Percentiles rank a stretch among this genome's conserved stretches.
These are phyloP conservation scores for Dinocampus coccinellae DNA, from an alignment of 2,888 invertebrate species.

Conservation along the genomic window DNA sequence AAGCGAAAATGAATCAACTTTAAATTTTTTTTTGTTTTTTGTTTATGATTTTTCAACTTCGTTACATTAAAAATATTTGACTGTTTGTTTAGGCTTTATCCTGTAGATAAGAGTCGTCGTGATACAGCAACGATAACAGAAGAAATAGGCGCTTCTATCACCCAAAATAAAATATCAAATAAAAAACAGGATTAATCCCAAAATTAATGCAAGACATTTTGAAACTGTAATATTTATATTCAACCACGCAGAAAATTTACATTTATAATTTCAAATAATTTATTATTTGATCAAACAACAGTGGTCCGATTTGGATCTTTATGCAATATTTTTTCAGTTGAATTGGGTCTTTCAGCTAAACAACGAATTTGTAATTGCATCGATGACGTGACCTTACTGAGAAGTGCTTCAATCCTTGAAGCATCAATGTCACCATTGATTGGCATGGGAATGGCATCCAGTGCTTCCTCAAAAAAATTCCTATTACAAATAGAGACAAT, in stretches of 20 bases:
- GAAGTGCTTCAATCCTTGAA: conserved; percentile 58
- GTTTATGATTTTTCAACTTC: conserved; percentile 18
- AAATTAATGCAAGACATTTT: not conserved
- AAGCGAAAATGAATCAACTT: conserved; percentile 64
- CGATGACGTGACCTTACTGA: conserved; percentile 59
- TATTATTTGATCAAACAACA: conserved; percentile 45
- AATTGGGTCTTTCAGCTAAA: conserved; percentile 49
- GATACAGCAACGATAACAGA: conserved; percentile 79
- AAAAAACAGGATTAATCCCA: conserved; percentile 41
- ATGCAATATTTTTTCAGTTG: conserved; percentile 23
- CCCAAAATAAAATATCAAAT: conserved; percentile 13
- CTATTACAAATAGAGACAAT: conserved; percentile 63
- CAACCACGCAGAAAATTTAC: conserved; percentile 10
- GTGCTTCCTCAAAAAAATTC: conserved; percentile 84
- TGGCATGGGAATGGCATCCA: conserved; percentile 81
- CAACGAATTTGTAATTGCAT: conserved; percentile 65
- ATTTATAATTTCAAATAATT: conserved; percentile 26
- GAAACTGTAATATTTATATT: conserved; percentile 30
- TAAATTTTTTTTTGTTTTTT: not conserved
- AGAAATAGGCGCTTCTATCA: conserved; percentile 43
- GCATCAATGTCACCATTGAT: conserved; percentile 73
- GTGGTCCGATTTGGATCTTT: conserved; percentile 47
- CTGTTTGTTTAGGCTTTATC: conserved; percentile 81
- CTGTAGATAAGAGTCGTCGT: conserved; percentile 89
- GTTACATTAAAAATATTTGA: conserved; percentile 5